Percentiles rank a stretch among this genome's conserved stretches.
These are phyloP conservation scores for Tetranychus cinnabarinus DNA, from an alignment of 1,140 invertebrate genomes.

Conservation along the genomic window DNA sequence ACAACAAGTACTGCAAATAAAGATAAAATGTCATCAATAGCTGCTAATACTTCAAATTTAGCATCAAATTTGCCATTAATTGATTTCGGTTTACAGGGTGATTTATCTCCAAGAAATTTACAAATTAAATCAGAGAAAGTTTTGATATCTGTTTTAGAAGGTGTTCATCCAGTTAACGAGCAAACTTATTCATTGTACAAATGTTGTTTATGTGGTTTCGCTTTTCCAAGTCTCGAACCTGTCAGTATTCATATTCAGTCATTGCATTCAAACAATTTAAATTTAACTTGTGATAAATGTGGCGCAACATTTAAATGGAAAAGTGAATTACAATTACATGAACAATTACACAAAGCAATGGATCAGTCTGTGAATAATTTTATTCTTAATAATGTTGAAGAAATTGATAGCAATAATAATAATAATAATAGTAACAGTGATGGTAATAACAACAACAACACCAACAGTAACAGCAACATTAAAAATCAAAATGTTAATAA, in stretches of 20 bases:
- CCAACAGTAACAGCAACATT: no score
- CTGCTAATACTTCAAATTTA: no score
- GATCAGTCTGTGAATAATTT: conserved; percentile 1
- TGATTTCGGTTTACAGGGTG: conserved; percentile 4
- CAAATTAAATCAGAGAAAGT: conserved; percentile 20
- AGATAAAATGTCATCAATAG: no score
- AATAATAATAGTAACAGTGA: no score
- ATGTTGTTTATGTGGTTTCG: conserved; percentile 24
- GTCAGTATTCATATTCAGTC: conserved; percentile 18
- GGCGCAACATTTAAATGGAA: conserved; percentile 14
- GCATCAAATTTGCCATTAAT: background rate
- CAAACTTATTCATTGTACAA: conserved; percentile 23
- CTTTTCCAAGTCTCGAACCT: conserved; percentile 19
- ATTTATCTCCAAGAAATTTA: conserved; percentile 2
- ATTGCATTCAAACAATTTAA: conserved; percentile 19
- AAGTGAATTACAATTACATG: conserved; percentile 12
- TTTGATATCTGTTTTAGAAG: conserved; percentile 22
- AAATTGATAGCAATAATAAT: no score
- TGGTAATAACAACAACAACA: no score
- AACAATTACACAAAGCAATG: conserved; percentile 12
- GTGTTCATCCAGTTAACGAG: conserved; percentile 19
- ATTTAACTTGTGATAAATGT: conserved; percentile 15
- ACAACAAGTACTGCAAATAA: no score
- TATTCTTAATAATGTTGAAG: no score
- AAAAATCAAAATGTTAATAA: no score